A percentile compares a stretch with the other conserved stretches of the same genome.
These are phyloP conservation scores for Chorisops tibialis DNA, from an alignment of 2,888 invertebrate species.

Conservation along the genomic window DNA sequence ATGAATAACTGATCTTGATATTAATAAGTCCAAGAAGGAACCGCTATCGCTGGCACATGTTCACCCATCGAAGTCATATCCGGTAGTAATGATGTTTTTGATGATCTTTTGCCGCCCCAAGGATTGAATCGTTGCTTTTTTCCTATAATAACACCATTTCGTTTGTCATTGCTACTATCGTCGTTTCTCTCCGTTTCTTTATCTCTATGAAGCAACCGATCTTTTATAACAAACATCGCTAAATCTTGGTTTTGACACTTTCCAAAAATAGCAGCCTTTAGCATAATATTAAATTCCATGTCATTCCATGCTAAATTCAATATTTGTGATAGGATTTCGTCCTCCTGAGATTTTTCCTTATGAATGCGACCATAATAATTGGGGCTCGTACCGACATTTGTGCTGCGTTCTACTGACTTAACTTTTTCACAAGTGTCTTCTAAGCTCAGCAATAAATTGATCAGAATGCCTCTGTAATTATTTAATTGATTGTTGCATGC, in stretches of 20 bases:
- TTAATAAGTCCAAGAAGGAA: background rate
- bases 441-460: conserved; percentile 47
- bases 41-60: background rate
- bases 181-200: background rate
- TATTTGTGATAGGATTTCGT: background rate
- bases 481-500: conserved; percentile 45
- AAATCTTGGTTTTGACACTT: conserved; percentile 39
- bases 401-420: background rate
- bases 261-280: conserved; percentile 46
- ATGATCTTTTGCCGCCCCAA: conserved; percentile 50
- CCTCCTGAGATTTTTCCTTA: background rate
- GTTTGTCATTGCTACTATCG: conserved; percentile 39
- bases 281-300: conserved; percentile 43
- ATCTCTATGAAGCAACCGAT: background rate
- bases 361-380: background rate
- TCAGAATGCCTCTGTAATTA: conserved; percentile 46
- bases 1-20: no score
- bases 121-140: conserved; percentile 52
- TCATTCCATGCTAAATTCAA: conserved; percentile 41
- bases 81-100: background rate
- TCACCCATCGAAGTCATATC: background rate
- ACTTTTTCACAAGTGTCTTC: conserved; percentile 47
- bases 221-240: background rate
- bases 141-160: conserved; percentile 46
- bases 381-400: background rate